Base-by-base conservation (phyloP, 53 echinoderm and acorn worm genomes). In the Actinopyga echinites region DNA sequence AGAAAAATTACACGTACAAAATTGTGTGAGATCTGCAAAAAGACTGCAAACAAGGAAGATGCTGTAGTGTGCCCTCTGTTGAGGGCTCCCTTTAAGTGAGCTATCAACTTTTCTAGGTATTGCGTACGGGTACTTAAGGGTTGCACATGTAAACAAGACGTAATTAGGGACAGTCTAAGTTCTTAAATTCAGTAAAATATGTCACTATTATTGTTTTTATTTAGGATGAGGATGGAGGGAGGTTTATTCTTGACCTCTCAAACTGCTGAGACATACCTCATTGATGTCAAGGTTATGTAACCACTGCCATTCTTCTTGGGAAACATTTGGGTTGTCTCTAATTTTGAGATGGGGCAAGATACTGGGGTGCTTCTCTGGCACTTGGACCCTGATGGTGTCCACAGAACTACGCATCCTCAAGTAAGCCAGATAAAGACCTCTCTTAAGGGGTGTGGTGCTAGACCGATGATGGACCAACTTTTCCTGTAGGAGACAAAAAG, bases 231-330 rank as follows among this genome's bases (percentile, higher is more conserved):
- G n/a, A n/a, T n/a, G n/a, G n/a, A n/a, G n/a, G n/a, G n/a, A n/a
- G 34, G 33, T 37, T 35, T 68, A 74, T 8, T 52, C 5, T 75
- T 49, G n/a, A 49, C 40, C 40, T 10, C 10, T 40, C 40, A 40
- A 60, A 2, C 78, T n/a, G 15, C 25, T 45, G 38, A 42, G 36
- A 59, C 88, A 85, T 83, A 99, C 99, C 99, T 99, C 92, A 83
- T 90, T 88, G 53, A 89, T 89, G 43, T 99, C 95, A 30, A 99
- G 83, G 26, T 90, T 92, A 64, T 95, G 95, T 26, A 99, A 77
- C 99, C 95, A 95, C 77, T 99, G 92, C 99, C 99, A 99, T 69
- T 99, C 99, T 44, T 99, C 95, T 69, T 92, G 90, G 0, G 95
- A 90, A 8, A 99, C 99, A 45, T 99, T 99, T 26, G 95, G 91